A percentile compares a stretch with the other conserved stretches of the same genome.
phyloP scores from a whole-genome alignment of 1,140 invertebrate genomes.

The Drosophila eugracilis region DNA sequence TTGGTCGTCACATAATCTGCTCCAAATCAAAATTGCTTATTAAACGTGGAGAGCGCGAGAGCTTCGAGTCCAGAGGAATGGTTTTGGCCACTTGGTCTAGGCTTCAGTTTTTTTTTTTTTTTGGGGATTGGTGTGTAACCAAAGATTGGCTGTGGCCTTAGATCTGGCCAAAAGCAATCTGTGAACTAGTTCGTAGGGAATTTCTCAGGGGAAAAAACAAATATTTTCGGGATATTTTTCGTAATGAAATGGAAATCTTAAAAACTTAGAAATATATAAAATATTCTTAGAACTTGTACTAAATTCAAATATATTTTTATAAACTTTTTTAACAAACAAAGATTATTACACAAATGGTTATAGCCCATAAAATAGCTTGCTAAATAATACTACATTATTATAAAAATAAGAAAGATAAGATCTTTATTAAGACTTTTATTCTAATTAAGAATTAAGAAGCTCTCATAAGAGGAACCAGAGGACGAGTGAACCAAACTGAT shows the following conservation, averaged over 20 bases:
- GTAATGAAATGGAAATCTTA: no score
- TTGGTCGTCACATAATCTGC: conserved; percentile 78
- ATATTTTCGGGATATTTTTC: no score
- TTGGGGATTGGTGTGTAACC: background rate
- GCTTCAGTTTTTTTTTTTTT: background rate
- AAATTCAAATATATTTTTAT: no score
- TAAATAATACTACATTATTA: no score
- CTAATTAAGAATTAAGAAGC: background rate
- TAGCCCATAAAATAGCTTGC: no score
- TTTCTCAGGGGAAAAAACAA: no score
- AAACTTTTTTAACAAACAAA: no score
- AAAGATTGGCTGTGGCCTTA: background rate
- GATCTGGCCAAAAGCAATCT: background rate
- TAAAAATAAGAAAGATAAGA: no score
- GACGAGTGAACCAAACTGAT: background rate
- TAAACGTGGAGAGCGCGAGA: conserved; percentile 64
- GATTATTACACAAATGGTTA: no score
- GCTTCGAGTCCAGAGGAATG: conserved; percentile 21
- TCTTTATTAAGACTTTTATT: no score
- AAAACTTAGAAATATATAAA: no score
- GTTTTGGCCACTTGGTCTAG: conserved; percentile 15
- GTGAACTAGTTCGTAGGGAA: conserved; percentile 9
- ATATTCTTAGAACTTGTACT: no score
- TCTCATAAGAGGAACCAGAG: background rate
- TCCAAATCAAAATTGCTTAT: conserved; percentile 83